Evolutionary conservation across 2,888 invertebrate genomes (phyloP).

Genomic region (Acrobasis repandana): DNA sequence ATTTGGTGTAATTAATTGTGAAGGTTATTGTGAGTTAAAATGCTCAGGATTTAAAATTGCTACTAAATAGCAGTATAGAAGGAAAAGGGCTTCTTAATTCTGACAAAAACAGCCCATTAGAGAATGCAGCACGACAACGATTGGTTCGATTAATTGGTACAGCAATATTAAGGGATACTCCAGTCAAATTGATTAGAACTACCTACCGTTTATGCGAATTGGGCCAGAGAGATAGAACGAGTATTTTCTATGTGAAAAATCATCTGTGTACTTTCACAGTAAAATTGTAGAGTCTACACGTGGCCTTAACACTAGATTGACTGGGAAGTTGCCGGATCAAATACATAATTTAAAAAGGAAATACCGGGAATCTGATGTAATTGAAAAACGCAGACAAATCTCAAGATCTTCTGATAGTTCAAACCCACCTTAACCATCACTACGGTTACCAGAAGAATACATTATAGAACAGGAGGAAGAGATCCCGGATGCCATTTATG

Average conservation of each 20-base stretch:
- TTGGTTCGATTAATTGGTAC: too few relatives aligned
- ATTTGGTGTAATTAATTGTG: too few relatives aligned
- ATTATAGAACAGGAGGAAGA: neutral
- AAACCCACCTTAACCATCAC: neutral
- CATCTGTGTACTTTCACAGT: neutral
- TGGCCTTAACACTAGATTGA: neutral
- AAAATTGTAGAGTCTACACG: neutral
- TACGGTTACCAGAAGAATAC: neutral
- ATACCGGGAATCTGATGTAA: neutral
- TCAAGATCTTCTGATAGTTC: neutral
- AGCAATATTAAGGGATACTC: too few relatives aligned
- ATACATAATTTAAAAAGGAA: neutral
- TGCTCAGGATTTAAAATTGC: too few relatives aligned
- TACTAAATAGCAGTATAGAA: too few relatives aligned
- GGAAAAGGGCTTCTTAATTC: too few relatives aligned
- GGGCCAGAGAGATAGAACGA: neutral
- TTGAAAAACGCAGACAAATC: neutral
- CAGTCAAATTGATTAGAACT: too few relatives aligned
- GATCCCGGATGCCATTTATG: neutral
- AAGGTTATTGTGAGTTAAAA: too few relatives aligned
- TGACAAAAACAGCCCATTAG: too few relatives aligned
- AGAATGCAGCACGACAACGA: too few relatives aligned
- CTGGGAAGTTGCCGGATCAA: neutral
- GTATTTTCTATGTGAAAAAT: neutral
- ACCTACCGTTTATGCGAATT: neutral